A percentile compares a stretch with the other conserved stretches of the same genome.
phyloP scores from a whole-genome alignment of 2,888 invertebrate genomes.

The Heliconius sara region DNA sequence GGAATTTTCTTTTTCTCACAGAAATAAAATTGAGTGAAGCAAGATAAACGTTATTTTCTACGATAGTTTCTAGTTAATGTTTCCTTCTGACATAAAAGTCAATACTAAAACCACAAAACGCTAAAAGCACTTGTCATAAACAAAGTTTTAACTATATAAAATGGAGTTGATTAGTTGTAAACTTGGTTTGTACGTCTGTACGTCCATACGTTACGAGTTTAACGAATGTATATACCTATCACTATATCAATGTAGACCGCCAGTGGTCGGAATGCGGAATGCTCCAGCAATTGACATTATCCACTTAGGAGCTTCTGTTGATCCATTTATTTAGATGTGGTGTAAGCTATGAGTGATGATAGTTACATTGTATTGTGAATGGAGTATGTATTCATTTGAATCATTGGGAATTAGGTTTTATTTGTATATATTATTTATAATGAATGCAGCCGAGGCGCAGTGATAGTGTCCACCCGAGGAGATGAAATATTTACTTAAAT shows the following conservation, averaged over 20 bases:
- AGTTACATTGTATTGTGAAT: slow-evolving; percentile 23
- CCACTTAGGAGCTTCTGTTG: slow-evolving; percentile 77
- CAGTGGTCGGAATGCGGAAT: slow-evolving; percentile 80
- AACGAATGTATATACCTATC: slow-evolving; percentile 60
- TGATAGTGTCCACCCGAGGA: no score
- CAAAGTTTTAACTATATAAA: not conserved
- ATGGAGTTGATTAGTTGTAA: not conserved
- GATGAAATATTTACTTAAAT: no score
- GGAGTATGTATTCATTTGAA: slow-evolving; percentile 13
- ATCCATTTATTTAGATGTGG: slow-evolving; percentile 56
- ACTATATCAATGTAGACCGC: slow-evolving; percentile 71
- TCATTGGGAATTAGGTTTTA: not conserved
- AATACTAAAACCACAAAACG: not conserved
- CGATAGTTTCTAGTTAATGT: not conserved
- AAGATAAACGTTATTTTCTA: not conserved
- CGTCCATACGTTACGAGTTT: slow-evolving; percentile 33
- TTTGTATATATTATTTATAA: no score
- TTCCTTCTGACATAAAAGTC: not conserved
- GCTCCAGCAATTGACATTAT: slow-evolving; percentile 77
- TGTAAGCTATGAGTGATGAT: slow-evolving; percentile 49
- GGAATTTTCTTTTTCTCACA: not conserved
- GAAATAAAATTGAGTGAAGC: not conserved
- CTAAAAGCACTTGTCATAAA: not conserved
- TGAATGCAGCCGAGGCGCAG: no score
- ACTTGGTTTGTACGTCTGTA: not conserved